Evolutionary conservation across 2,113 vertebrate species (phyloP).

Genomic region (Chaetura pelagica): DNA sequence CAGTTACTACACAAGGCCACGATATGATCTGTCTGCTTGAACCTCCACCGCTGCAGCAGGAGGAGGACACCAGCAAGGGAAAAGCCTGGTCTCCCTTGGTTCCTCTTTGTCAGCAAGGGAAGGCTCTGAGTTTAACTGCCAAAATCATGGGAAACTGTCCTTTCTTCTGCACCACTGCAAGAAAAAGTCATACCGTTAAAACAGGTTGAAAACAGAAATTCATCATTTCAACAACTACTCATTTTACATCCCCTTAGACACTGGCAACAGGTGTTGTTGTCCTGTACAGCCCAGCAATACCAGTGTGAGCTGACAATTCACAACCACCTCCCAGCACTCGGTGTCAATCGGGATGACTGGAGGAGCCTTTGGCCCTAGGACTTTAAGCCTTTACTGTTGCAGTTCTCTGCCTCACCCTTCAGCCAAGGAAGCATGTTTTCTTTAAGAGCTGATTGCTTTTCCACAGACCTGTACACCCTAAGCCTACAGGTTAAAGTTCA

Average conservation of each 20-base stretch:
- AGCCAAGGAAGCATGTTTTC: not conserved
- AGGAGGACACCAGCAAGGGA: not conserved
- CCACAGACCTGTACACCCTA: not conserved
- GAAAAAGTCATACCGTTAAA: not conserved
- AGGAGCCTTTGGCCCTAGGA: not conserved
- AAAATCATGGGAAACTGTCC: not conserved
- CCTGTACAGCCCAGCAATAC: not conserved
- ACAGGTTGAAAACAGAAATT: not conserved
- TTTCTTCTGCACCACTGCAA: not conserved
- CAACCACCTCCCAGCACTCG: not conserved
- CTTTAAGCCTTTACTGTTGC: not conserved
- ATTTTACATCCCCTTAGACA: not conserved
- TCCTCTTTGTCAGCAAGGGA: not conserved
- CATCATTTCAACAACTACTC: not conserved
- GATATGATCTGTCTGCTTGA: not conserved
- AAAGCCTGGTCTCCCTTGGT: not conserved
- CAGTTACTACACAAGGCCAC: not conserved
- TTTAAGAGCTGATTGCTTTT: not conserved
- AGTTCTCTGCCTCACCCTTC: not conserved
- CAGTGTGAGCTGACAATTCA: not conserved
- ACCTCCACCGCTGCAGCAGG: not conserved
- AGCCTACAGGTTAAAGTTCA: slow-evolving; percentile 4
- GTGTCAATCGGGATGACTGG: not conserved
- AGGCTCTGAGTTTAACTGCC: not conserved
- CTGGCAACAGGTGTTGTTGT: not conserved